phyloP scores from a whole-genome alignment of 2,888 invertebrate genomes.

The Sesia apiformis region DNA sequence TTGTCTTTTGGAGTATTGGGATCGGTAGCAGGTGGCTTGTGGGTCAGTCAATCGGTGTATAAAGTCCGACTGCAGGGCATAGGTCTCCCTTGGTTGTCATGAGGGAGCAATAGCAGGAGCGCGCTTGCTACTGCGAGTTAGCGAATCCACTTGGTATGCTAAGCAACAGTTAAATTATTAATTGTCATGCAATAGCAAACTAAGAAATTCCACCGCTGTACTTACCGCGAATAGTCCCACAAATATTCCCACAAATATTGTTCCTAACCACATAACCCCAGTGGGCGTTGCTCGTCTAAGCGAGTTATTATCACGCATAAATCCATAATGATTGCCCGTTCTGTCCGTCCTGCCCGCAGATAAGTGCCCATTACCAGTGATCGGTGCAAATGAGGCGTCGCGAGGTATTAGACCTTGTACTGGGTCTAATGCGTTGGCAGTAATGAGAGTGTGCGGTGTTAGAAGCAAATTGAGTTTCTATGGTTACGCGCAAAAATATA shows the following conservation, averaged over 20 bases:
- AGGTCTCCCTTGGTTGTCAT: too few relatives aligned
- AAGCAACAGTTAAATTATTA: background rate
- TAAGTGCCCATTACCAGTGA: constrained; percentile 40
- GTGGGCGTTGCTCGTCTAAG: constrained; percentile 23
- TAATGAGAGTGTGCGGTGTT: constrained; percentile 9
- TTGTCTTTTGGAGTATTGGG: too few relatives aligned
- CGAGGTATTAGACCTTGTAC: constrained; percentile 28
- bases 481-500: background rate
- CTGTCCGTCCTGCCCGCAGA: constrained; percentile 18
- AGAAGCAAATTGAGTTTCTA: background rate
- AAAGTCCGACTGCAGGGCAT: too few relatives aligned
- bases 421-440: constrained; percentile 26
- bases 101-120: too few relatives aligned
- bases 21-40: too few relatives aligned
- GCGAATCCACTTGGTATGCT: too few relatives aligned
- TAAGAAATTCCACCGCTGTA: background rate
- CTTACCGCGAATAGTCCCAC: background rate
- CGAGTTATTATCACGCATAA: constrained; percentile 52
- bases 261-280: constrained; percentile 4
- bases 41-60: too few relatives aligned
- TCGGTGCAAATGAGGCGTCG: constrained; percentile 49
- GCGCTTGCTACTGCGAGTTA: too few relatives aligned
- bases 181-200: background rate
- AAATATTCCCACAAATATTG: background rate
- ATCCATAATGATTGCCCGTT: constrained; percentile 47